Evolutionary conservation across 2,888 invertebrate species (phyloP).

Genomic region (Strigamia crassipes): DNA sequence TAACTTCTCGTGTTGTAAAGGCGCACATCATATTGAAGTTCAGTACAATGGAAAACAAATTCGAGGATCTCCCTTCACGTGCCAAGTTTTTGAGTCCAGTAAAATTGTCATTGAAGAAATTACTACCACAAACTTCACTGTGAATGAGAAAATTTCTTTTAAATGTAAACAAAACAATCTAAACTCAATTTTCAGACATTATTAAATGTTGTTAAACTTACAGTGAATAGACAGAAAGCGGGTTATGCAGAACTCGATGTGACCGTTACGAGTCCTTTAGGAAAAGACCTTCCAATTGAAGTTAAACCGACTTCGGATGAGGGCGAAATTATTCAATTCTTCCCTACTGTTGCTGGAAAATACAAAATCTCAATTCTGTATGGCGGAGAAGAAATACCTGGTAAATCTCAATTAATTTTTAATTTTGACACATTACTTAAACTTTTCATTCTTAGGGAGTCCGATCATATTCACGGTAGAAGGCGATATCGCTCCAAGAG

Average conservation of each 20-base stretch:
- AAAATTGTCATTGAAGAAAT: constrained; percentile 76
- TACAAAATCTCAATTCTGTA: constrained; percentile 68
- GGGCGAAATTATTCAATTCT: constrained; percentile 75
- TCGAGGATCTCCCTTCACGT: constrained; percentile 89
- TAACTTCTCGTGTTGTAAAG: constrained; percentile 53
- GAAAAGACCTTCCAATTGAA: constrained; percentile 79
- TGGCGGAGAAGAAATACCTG: constrained; percentile 65
- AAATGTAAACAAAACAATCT: constrained; percentile 65
- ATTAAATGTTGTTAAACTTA: neutral
- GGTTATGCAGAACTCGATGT: constrained; percentile 86
- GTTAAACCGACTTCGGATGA: constrained; percentile 63
- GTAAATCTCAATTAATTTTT: too few species aligned
- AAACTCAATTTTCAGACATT: constrained; percentile 52
- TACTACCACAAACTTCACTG: constrained; percentile 63
- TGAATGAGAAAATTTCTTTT: constrained; percentile 81
- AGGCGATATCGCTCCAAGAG: constrained; percentile 66
- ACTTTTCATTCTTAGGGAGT: constrained; percentile 61
- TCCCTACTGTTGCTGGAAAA: constrained; percentile 81
- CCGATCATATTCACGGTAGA: constrained; percentile 66
- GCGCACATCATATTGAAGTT: constrained; percentile 74
- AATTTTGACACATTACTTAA: too few species aligned
- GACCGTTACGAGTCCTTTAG: constrained; percentile 83
- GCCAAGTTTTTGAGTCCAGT: constrained; percentile 87
- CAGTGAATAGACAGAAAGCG: constrained; percentile 79
- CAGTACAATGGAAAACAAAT: constrained; percentile 87